Evolutionary conservation across 2,113 vertebrate genomes (phyloP), one percentile per base, ranked within the genome.

Genomic region (Saguinus midas): DNA sequence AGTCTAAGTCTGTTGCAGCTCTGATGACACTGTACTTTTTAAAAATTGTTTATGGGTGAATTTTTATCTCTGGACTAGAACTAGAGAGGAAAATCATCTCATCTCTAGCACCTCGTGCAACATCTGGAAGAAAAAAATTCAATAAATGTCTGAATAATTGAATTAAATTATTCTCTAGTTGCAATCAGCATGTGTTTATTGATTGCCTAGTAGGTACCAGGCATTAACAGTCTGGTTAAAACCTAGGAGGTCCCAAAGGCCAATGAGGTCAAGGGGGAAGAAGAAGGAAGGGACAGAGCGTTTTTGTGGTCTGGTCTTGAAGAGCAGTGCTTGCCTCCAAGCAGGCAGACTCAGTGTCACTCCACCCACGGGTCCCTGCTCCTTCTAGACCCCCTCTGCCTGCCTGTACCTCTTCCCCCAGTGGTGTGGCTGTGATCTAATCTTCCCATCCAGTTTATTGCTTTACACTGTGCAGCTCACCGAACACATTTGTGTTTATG

Each of bases 401-500:
- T 0, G 50, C 80, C 58, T 86, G 73, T 1, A 12, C 45, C 35
- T 82, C 79, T 93, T 43, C 87, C 80, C 73, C 68, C 76, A 68
- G 12, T n/a, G 64, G 50, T 18, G 3, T 17, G 37, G 32, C 76
- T 70, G 48, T 40, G 50, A 96, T 68, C 94, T 94, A 85, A 88
- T 90, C 81, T 90, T 82, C 81, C 64, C 40, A 90, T 66, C 27
- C 97, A 93, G 96, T 97, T 98, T 98, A 98, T 98, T 98, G 98
- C 97, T 98, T 97, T 93, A 96, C 98, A 91, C 93, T 96, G 98
- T 97, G 98, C 98, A 98, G 96, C 98, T 98, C 98, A 98, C 98
- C 96, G 97, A 97, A 98, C 98, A 97, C 27, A 87, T 95, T 72
- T 40, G 97, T 98, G 98, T 98, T 98, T 98, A 95, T 97, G 98